Percentiles rank a stretch among this genome's conserved stretches.
These are phyloP conservation scores for Stichodactyla mertensii DNA, from an alignment of 64 coral and sea anemone genomes.

Conservation along the genomic window DNA sequence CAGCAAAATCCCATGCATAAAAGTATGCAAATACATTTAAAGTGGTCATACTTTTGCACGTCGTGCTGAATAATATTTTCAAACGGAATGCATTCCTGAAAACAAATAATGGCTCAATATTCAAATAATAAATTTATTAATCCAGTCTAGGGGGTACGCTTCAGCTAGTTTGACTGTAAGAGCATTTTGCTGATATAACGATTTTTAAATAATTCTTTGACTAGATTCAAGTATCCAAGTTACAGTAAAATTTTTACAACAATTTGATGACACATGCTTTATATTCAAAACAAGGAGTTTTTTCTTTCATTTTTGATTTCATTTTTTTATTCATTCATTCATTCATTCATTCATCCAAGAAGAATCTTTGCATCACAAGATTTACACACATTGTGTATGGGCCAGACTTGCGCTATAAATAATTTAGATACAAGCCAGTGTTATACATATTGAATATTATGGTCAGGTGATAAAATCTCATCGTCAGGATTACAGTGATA, in stretches of 20 bases:
- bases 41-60: too few species aligned
- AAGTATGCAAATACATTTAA: too few species aligned
- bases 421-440: constrained; percentile 7
- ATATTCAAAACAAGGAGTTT: too few species aligned
- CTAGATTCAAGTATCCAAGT: background rate
- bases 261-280: background rate
- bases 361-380: background rate
- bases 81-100: too few species aligned
- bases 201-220: background rate
- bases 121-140: too few species aligned
- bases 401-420: background rate
- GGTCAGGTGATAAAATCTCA: background rate
- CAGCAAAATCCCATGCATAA: too few species aligned
- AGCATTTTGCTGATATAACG: background rate
- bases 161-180: too few species aligned
- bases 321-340: too few species aligned
- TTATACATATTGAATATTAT: background rate
- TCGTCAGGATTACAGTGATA: background rate
- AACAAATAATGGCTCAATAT: too few species aligned
- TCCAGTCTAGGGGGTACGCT: too few species aligned
- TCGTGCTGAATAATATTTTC: too few species aligned
- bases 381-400: background rate
- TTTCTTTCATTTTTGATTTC: background rate
- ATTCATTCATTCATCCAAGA: background rate
- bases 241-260: background rate